phyloP scores from a whole-genome alignment of 2,797 vertebrate species.

The Hirundo rustica region DNA sequence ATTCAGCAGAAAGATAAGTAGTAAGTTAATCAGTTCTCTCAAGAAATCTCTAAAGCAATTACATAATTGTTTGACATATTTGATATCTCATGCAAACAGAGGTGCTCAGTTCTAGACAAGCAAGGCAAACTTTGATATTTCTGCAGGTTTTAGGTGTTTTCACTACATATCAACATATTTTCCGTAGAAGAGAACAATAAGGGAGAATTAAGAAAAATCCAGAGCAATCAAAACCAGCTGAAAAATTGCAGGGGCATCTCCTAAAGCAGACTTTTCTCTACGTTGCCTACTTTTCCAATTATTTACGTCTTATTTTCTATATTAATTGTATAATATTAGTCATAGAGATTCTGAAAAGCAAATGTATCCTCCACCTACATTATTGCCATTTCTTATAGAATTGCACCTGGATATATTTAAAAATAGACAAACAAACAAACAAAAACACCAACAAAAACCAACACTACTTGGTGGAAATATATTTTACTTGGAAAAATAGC shows the following conservation, averaged over 20 bases:
- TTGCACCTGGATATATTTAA: background rate
- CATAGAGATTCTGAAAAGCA: background rate
- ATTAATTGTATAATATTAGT: background rate
- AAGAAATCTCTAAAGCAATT: conserved; percentile 42
- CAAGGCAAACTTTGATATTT: background rate
- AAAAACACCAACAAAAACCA: background rate
- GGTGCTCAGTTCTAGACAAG: background rate
- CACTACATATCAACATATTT: background rate
- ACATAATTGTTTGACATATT: background rate
- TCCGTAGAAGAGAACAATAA: background rate
- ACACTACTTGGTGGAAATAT: background rate
- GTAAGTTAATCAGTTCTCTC: conserved; percentile 11
- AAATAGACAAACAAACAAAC: background rate
- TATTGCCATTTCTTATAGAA: background rate
- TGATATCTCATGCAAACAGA: background rate
- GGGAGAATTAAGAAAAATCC: background rate
- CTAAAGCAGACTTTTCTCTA: background rate
- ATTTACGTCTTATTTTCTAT: background rate
- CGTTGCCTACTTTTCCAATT: background rate
- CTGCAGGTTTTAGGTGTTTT: background rate
- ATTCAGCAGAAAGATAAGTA: conserved; percentile 6
- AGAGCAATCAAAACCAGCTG: background rate
- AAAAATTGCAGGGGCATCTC: background rate
- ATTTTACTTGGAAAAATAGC: background rate
- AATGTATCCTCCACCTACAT: background rate